Base-by-base conservation (phyloP, 2,113 vertebrate species). In the Notarius quadriscutis region DNA sequence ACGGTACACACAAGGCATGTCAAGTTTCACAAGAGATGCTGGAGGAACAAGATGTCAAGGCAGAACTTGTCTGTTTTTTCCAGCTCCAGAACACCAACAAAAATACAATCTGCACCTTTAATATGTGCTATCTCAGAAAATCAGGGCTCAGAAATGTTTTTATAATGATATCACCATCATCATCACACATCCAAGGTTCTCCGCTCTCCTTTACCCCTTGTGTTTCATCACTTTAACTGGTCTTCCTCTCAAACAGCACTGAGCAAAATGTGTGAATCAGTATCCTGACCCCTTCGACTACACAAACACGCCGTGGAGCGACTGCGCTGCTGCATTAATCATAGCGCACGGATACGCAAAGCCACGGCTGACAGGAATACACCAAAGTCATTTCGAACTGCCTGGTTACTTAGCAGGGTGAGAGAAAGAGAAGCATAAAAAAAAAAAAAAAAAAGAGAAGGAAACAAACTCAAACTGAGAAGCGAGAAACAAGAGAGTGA, bases 401-500 rank as follows among this genome's bases (percentile, higher is more conserved):
- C 0, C 8, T 34, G 27, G 67, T 0, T 55, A 55, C 15, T 17
- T 17, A 18, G 17, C n/a, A 34, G 50, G 10, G 11, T 5, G 18
- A 18, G 30, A 27, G 48, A 77, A 53, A 79, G 60, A 84, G 34
- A 15, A 25, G 84, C 27, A 69, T 0, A 41, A 41, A 41, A 41
- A 41, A 34, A 34, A 34, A 34, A 34, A 55, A 65, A 78, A 53
- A 55, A 62, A 22, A 62, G 57, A 53, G 58, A 62, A 58, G 63
- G 57, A 65, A 63, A 72, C 12, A 71, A 86, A 30, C 60, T 2
- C 10, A 58, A 75, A 74, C 18, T n/a, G 80, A 67, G 62, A 83
- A 86, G 55, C 67, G 60, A 82, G 71, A 53, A 86, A 62, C 60
- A 51, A 88, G 20, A 83, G 75, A 57, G 62, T 15, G 51, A 85